Base-by-base conservation (phyloP, 2,888 invertebrate genomes). In the Drosophila multiciliata region DNA sequence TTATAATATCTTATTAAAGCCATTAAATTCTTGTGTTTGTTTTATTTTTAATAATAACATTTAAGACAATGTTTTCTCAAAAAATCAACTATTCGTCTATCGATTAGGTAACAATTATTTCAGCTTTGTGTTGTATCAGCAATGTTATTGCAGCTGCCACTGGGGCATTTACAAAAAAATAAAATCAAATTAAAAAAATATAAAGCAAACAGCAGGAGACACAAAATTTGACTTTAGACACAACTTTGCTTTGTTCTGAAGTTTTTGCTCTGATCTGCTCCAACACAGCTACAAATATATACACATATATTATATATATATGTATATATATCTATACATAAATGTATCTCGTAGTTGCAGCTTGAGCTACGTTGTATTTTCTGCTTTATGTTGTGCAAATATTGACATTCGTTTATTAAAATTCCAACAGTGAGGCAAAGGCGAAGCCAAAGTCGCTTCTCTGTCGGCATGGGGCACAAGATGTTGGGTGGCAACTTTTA, bases 331-430 rank as follows among this genome's bases (percentile, higher is more conserved):
- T 49, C 23, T 54, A 40, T 67, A 57, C 50, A 68, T 65, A 69
- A 55, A 65, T 79, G 63, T 79, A 79, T 66, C 75, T 66, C 53
- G 73, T 66, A 81, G 69, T 65, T 79, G 79, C 79, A 80, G 72
- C 65, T 69, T 55, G 54, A 58, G 80, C 73, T 50, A 59, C 82
- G 65, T 77, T 81, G 68, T 78, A 73, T 78, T 81, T 80, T 88
- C 78, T 83, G 83, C 90, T 90, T 91, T 89, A 89, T 90, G 91
- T 89, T 91, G 85, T 74, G 80, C 90, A 91, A 90, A 90, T 90
- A 90, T 91, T 90, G 91, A 91, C 90, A 89, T 90, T 90, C 89
- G 89, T 90, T 90, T 90, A 90, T 90, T 90, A 90, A 90, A 90
- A 90, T 91, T 91, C 90, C 89, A 83, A 75, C 78, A 82, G 82